phyloP scores from a whole-genome alignment of 2,113 vertebrate species.

The Pluvianellus socialis region DNA sequence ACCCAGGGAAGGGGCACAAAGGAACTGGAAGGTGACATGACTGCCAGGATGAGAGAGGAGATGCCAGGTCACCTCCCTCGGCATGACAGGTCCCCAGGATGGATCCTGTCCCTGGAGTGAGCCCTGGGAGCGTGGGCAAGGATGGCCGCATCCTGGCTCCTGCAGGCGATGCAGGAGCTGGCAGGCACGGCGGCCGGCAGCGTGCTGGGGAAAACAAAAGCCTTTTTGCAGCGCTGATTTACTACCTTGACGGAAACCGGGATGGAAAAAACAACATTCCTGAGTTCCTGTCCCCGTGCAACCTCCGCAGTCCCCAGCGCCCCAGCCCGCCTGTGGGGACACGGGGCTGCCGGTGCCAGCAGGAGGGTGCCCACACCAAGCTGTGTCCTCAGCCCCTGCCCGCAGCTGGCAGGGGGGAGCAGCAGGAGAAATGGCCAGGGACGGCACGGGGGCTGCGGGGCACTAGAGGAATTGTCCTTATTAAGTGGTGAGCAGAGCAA shows the following conservation, averaged over 20 bases:
- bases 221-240: constrained; percentile 7
- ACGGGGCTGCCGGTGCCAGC: rapidly evolving
- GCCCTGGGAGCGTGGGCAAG: neutral
- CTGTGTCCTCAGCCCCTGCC: neutral
- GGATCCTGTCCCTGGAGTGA: rapidly evolving
- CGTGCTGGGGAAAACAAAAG: constrained; percentile 29
- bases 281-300: neutral
- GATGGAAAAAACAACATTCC: constrained; percentile 50
- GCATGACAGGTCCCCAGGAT: neutral
- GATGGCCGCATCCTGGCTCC: neutral
- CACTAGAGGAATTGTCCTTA: neutral
- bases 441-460: neutral
- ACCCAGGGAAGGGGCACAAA: rapidly evolving
- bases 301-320: neutral
- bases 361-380: rapidly evolving
- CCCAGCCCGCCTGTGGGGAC: neutral
- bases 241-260: constrained; percentile 17
- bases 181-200: neutral
- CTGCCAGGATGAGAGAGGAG: neutral
- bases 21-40: neutral
- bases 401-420: neutral
- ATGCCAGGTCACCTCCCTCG: neutral
- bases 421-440: neutral
- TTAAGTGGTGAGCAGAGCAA: neutral
- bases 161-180: neutral